Evolutionary conservation across 2,113 vertebrate species (phyloP).

Genomic region (Zingel zingel): DNA sequence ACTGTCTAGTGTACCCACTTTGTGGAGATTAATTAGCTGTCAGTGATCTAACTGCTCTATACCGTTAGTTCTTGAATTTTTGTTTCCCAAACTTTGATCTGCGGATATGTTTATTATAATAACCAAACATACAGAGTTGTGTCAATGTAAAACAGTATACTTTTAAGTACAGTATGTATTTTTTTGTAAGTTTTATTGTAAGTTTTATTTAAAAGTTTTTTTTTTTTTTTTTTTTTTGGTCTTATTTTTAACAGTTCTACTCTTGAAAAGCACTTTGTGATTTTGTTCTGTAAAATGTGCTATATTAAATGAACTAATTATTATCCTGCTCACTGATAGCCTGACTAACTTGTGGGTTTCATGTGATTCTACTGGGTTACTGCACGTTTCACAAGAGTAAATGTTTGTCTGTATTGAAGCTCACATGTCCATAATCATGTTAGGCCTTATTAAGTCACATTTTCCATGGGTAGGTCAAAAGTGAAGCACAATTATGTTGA

Average conservation of each 20-base stretch:
- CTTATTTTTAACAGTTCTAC: too few species aligned
- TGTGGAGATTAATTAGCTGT: neutral
- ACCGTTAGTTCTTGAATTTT: neutral
- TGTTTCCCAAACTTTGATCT: neutral
- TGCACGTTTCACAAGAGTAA: constrained; percentile 35
- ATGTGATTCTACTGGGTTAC: constrained; percentile 64
- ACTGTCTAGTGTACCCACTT: neutral
- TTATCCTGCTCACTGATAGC: neutral
- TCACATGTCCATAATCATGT: constrained; percentile 71
- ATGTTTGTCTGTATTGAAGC: constrained; percentile 25
- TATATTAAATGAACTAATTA: too few species aligned
- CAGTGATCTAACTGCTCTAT: neutral
- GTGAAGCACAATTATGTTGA: neutral
- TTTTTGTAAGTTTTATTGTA: too few species aligned
- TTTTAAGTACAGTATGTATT: too few species aligned
- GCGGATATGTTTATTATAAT: neutral
- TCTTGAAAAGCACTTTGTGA: too few species aligned
- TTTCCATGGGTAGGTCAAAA: constrained; percentile 16
- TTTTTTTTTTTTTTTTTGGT: too few species aligned
- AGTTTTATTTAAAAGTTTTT: too few species aligned
- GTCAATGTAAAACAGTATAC: neutral
- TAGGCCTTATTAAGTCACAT: constrained; percentile 48
- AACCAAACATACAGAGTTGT: neutral
- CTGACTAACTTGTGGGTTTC: constrained; percentile 49
- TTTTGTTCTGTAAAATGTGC: too few species aligned